Percentiles rank a stretch among this genome's conserved stretches.
phyloP scores from a whole-genome alignment of 2,797 vertebrate genomes.

The Uromys caudimaculatus region DNA sequence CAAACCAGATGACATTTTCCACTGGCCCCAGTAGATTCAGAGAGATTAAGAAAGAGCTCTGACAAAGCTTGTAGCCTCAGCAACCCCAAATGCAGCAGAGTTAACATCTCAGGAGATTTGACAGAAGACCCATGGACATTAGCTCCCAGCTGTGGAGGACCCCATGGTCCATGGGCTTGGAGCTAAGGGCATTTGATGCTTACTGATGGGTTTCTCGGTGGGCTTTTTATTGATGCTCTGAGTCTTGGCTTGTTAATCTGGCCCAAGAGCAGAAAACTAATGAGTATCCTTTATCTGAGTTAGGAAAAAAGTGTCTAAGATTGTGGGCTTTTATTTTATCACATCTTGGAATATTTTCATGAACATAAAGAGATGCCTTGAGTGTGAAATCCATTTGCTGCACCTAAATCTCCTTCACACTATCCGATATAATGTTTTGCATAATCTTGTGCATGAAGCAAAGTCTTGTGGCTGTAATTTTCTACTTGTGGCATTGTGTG shows the following conservation, averaged over 20 bases:
- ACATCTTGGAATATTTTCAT: background rate
- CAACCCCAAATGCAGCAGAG: background rate
- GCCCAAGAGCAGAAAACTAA: background rate
- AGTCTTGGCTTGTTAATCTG: background rate
- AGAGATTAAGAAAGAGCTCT: background rate
- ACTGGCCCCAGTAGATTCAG: background rate
- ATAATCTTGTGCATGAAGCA: background rate
- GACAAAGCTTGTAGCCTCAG: background rate
- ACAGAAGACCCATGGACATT: background rate
- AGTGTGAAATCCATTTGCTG: background rate
- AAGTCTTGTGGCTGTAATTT: background rate
- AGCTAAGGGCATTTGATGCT: background rate
- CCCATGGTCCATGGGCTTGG: accelerated
- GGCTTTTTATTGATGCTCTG: background rate
- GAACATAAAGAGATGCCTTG: background rate
- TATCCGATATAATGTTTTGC: too few relatives aligned
- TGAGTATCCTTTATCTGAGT: background rate
- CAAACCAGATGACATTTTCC: background rate
- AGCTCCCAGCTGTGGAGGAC: too few relatives aligned
- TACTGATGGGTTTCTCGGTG: background rate
- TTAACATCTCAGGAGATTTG: background rate
- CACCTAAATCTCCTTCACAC: background rate
- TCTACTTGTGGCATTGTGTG: background rate
- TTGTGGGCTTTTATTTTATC: background rate
- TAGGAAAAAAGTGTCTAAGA: background rate